Evolutionary conservation across 1,140 invertebrate species (phyloP), one percentile per base, ranked within the genome.

Genomic region (Thaumatotibia leucotreta): DNA sequence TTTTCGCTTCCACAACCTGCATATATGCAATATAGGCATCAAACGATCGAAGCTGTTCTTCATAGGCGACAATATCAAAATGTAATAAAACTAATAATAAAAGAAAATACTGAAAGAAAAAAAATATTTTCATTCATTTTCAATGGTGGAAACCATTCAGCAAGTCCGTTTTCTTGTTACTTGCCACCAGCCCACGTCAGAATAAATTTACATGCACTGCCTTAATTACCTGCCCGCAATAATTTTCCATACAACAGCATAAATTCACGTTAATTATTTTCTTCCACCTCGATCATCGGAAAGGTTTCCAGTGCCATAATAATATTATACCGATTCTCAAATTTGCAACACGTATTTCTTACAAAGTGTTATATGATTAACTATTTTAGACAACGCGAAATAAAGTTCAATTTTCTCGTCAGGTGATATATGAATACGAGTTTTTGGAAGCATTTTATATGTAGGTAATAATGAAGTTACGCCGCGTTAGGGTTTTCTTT

Each of bases 391-490:
- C 17, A 20, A 1, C 9, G 20, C 2, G 39, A 20, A 20, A 45
- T 45, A 45, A n/a, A 5, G 17, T 6, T 20, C 6, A 45, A 45
- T 20, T 0, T 45, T 11, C 17, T 17, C 9, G 17, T 1, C 14
- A 45, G 20, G 4, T 8, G 17, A 17, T 9, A 45, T 11, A 17
- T 17, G 17, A 8, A 20, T 45, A 45, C 39, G 17, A 45, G 17
- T 11, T 45, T 45, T 2, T 20, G 39, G 6, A 45, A 45, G 35
- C 17, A 17, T 45, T 20, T 20, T 1, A 20, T 68, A 52, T 54
- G 29, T 54, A n/a, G n/a, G n/a, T n/a, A 61, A 52, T 35, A 73
- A 66, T 62, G 64, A 63, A 65, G 67, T 45, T 45, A n/a, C n/a
- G 39, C 39, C 33, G 49, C 29, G 45, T 31, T 64, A 64, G 31